Conservation (phyloP, 2,113 vertebrate genomes). For the Anthoscopus minutus region DNA sequence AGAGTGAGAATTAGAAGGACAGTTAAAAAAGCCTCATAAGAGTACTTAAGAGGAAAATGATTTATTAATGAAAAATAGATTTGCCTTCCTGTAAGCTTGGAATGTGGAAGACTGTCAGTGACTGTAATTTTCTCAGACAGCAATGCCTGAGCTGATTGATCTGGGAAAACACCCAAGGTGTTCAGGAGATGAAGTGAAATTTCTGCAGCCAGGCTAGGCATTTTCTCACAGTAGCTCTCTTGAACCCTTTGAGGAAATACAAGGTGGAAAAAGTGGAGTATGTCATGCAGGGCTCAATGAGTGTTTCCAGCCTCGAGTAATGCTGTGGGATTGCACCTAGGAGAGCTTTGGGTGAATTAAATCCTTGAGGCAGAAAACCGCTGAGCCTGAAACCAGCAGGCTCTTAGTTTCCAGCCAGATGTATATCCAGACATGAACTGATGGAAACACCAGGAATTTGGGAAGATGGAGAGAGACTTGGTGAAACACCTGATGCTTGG, state of each 20-base stretch:
- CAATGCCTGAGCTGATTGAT: neutral
- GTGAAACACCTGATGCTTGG: neutral
- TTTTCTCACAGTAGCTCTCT: neutral
- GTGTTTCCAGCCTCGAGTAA: neutral
- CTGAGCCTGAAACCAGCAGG: neutral
- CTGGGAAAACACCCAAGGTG: neutral
- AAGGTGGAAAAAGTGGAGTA: neutral
- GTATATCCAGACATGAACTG: neutral
- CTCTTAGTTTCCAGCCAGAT: neutral
- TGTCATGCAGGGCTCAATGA: neutral
- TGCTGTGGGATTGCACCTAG: neutral
- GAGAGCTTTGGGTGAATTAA: neutral
- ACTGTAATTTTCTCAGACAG: neutral
- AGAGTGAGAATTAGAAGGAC: neutral
- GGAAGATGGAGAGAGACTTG: neutral
- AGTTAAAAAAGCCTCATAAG: neutral
- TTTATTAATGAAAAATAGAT: neutral
- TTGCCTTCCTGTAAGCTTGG: neutral
- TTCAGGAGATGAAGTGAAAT: neutral
- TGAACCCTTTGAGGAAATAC: neutral
- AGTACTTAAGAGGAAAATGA: neutral
- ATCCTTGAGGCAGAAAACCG: neutral
- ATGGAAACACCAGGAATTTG: neutral
- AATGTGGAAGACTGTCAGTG: neutral
- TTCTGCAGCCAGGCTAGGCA: neutral